phyloP scores from a whole-genome alignment of 2,113 vertebrate genomes.

The Bubo blakistoni region DNA sequence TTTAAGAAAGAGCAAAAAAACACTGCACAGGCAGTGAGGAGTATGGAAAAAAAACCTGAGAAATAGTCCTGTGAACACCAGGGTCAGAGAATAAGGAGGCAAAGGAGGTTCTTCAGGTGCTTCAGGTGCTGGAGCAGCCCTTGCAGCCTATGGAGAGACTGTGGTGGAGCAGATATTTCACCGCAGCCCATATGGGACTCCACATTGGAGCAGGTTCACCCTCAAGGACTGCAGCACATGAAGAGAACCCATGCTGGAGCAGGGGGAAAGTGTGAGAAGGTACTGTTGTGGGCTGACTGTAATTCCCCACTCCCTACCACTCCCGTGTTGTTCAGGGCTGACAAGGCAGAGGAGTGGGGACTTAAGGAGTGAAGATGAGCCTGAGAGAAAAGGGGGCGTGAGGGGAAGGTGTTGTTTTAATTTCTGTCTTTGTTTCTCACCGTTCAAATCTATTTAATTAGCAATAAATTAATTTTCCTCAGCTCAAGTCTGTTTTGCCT shows the following conservation, averaged over 20 bases:
- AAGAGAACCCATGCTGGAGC: background rate
- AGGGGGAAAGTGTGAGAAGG: background rate
- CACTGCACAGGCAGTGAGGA: background rate
- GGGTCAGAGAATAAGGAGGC: background rate
- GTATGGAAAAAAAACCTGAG: background rate
- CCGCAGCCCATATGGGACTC: background rate
- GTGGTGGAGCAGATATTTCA: background rate
- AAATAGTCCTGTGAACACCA: accelerated
- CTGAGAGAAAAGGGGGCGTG: background rate
- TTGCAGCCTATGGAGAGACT: background rate
- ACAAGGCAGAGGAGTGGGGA: background rate
- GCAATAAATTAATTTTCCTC: background rate
- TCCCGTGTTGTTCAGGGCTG: background rate
- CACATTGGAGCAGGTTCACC: background rate
- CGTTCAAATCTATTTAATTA: background rate
- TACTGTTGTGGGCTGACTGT: background rate
- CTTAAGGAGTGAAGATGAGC: background rate
- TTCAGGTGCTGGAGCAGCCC: background rate
- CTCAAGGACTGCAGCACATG: background rate
- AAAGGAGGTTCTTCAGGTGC: background rate
- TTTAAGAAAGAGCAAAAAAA: background rate
- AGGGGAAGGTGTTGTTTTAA: background rate
- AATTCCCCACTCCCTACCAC: background rate
- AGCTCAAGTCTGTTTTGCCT: too few species aligned
- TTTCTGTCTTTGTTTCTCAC: background rate